A percentile compares a stretch with the other conserved stretches of the same genome.
Evolutionary conservation across 2,113 vertebrate species (phyloP).

Genomic region (Malurus alboscapulatus): DNA sequence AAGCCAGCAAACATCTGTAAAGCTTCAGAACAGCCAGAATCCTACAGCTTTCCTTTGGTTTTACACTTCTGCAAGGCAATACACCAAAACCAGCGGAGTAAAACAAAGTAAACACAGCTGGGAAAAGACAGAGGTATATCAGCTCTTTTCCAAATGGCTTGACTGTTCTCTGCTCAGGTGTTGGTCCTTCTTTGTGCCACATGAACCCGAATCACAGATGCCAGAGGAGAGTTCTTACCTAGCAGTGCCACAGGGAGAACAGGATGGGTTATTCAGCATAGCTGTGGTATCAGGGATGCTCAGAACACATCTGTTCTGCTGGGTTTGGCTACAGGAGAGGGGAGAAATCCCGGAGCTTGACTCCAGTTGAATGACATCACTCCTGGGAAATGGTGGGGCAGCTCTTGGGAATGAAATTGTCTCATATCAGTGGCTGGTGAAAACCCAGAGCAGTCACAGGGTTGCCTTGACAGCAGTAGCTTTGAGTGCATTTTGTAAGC

Average conservation of each 20-base stretch:
- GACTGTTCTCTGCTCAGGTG: not conserved
- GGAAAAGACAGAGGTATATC: not conserved
- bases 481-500: not conserved
- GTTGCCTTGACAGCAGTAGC: not conserved
- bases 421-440: not conserved
- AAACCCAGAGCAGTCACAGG: not conserved
- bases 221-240: not conserved
- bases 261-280: rapidly evolving
- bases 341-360: not conserved
- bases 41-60: not conserved
- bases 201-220: not conserved
- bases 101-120: not conserved
- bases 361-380: not conserved
- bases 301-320: not conserved
- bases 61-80: not conserved
- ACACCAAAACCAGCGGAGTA: not conserved
- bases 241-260: not conserved
- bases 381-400: not conserved
- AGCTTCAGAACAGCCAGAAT: constrained; percentile 1
- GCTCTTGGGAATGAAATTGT: not conserved
- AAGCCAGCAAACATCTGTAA: constrained; percentile 33
- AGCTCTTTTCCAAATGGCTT: not conserved
- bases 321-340: not conserved
- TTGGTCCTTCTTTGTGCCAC: not conserved
- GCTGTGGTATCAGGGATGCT: not conserved